Base-by-base conservation (phyloP, 2,888 invertebrate genomes). In the Empis stercorea region DNA sequence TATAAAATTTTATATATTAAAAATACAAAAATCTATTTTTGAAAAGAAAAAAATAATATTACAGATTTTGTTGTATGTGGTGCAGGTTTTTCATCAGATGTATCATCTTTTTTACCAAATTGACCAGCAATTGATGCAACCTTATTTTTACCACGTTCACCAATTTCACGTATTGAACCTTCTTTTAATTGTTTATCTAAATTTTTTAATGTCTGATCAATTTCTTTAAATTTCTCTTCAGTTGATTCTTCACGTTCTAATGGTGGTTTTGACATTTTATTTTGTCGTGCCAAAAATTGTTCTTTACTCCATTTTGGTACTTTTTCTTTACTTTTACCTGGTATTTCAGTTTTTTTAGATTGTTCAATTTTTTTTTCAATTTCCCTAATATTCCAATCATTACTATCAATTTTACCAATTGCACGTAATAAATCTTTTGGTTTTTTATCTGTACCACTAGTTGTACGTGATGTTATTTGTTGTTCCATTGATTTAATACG, bases 221-320 rank as follows among this genome's bases (percentile, higher is more conserved):
- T 80, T 56, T 81, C 79, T 41, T 79, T 76, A 65, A 77, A 84
- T 71, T 82, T 83, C 57, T 73, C 75, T 61, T 66, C 71, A 6
- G 61, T 61, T 46, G 71, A 67, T 53, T 78, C 76, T 58, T 76
- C 78, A 39, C 76, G 71, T 54, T 76, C 76, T 40, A 73, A 64
- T 53, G 76, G 76, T 45, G 78, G 78, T 57, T 76, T 79, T 49
- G 79, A 76, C 75, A 85, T 80, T 70, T 80, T 80, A 53, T 75
- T 76, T 65, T 80, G 79, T 41, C 80, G 71, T 16, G 82, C 83
- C 60, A 79, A 72, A 51, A 68, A 68, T 54, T 88, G 86, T 63
- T 89, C 87, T 54, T 83, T 77, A 64, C 87, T 91, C 92, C 92
- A 92, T 65, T 89, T 89, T 10, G 92, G 92, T 45, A 92, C 91